Conservation (phyloP, 2,888 invertebrate genomes). For the Scaptomyza tumidula region DNA sequence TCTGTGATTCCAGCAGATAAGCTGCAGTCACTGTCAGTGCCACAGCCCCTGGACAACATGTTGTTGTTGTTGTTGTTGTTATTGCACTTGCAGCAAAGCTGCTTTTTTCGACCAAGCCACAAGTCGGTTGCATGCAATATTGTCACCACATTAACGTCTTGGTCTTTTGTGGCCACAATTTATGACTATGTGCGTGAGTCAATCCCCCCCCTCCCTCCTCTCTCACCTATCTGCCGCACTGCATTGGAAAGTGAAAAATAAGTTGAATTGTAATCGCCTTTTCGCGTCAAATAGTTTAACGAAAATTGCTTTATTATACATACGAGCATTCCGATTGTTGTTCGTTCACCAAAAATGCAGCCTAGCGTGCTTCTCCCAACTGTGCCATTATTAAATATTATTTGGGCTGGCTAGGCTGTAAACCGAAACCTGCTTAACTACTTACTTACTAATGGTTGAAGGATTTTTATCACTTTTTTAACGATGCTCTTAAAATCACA, state of each 20-base stretch:
- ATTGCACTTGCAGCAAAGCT: slow-evolving; percentile 52
- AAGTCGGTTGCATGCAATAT: slow-evolving; percentile 77
- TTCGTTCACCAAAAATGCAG: slow-evolving; percentile 33
- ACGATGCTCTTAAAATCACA: slow-evolving; percentile 38
- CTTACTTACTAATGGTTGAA: not conserved
- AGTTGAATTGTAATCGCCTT: slow-evolving; percentile 79
- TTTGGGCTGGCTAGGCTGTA: not conserved
- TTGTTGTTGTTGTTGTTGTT: slow-evolving; percentile 54
- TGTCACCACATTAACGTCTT: slow-evolving; percentile 80
- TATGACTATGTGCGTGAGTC: slow-evolving; percentile 70
- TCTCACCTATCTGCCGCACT: not conserved
- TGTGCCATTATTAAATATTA: not conserved
- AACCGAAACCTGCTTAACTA: not conserved
- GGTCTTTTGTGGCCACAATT: slow-evolving; percentile 77
- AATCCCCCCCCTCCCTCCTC: not conserved
- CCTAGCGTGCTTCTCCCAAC: slow-evolving; percentile 22
- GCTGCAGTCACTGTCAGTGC: slow-evolving; percentile 61
- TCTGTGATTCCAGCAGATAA: slow-evolving; percentile 68
- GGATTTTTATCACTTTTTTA: slow-evolving; percentile 3
- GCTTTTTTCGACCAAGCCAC: slow-evolving; percentile 57
- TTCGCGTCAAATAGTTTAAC: slow-evolving; percentile 71
- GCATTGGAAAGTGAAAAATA: slow-evolving; percentile 79
- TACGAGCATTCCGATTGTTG: slow-evolving; percentile 9
- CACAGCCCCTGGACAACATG: slow-evolving; percentile 42
- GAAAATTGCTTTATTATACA: slow-evolving; percentile 71